Evolutionary conservation across 2,888 invertebrate genomes (phyloP), one percentile per base, ranked within the genome.

Genomic region (Pollenia griseotomentosa): DNA sequence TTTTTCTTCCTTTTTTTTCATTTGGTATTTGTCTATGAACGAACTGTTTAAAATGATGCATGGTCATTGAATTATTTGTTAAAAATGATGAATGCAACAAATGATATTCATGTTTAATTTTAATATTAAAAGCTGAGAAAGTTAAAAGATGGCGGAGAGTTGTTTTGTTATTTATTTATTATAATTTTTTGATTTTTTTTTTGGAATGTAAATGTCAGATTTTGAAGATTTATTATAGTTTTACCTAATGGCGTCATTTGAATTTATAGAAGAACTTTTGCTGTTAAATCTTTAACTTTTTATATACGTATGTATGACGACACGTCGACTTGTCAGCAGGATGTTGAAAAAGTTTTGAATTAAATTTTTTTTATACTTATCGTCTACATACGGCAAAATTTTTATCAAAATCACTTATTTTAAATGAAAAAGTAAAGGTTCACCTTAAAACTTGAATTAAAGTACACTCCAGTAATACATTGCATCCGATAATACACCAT

Each of bases 21-120:
- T 44, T 23, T 55, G 33, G 63, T 70, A 33, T 63, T 70, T 74
- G 59, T 73, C 40, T 61, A 66, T 53, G 59, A 53, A 57, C 16
- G 59, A 53, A 57, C 16, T 73, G 63, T 51, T 71, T 77, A 48
- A 65, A 71, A 75, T 74, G 86, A 75, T 79, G 83, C 68, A 73
- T 83, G 75, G 80, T 51, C 77, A 82, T 63, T 77, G 66, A 66
- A 57, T 57, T 66, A 48, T 57, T 79, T 61, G 61, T 51, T 55
- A 46, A 77, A 33, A 86, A 68, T 80, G 80, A 83, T 77, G 75
- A 83, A 87, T 83, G 86, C 86, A 87, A 87, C 83, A 87, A 83
- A 81, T 81, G 61, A 78, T 63, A 73, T 80, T 66, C 65, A 75
- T 86, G 48, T 79, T 83, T 74, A 75, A 79, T 83, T 79, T 86